phyloP scores from a whole-genome alignment of 2,797 vertebrate genomes.

The Platalea minor region DNA sequence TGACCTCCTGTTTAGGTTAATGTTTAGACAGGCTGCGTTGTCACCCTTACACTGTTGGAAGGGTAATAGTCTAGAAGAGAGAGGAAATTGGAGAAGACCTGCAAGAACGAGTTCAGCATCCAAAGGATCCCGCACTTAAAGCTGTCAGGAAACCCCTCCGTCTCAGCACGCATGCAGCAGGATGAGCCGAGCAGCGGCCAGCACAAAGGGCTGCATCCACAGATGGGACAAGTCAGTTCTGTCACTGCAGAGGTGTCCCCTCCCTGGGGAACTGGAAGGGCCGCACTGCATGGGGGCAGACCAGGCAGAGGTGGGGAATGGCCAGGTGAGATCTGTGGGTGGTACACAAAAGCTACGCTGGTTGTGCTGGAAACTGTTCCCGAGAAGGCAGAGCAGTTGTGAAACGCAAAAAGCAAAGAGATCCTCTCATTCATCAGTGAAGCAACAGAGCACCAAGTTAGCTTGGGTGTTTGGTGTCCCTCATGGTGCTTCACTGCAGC shows the following conservation, averaged over 20 bases:
- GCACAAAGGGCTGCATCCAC: not conserved
- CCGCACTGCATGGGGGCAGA: rapidly evolving
- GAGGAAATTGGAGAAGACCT: not conserved
- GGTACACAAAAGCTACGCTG: not conserved
- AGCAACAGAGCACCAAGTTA: not conserved
- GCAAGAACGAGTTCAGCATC: not conserved
- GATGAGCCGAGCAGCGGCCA: not conserved
- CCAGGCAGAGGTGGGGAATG: not conserved
- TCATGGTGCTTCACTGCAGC: not conserved
- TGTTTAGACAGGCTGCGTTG: not conserved
- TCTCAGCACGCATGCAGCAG: not conserved
- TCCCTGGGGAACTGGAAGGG: not conserved
- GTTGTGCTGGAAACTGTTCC: not conserved
- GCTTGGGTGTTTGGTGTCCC: not conserved
- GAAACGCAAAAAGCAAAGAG: not conserved
- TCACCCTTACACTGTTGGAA: not conserved
- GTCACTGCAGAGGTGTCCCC: not conserved
- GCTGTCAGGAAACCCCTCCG: not conserved
- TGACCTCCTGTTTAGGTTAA: not conserved
- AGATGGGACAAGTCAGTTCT: not conserved
- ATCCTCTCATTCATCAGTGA: not conserved
- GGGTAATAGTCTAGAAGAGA: not conserved
- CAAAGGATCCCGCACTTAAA: not conserved
- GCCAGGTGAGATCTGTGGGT: not conserved
- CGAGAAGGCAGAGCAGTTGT: not conserved